Evolutionary conservation across 2,888 invertebrate genomes (phyloP), one percentile per base, ranked within the genome.

Genomic region (Brenthis daphne): DNA sequence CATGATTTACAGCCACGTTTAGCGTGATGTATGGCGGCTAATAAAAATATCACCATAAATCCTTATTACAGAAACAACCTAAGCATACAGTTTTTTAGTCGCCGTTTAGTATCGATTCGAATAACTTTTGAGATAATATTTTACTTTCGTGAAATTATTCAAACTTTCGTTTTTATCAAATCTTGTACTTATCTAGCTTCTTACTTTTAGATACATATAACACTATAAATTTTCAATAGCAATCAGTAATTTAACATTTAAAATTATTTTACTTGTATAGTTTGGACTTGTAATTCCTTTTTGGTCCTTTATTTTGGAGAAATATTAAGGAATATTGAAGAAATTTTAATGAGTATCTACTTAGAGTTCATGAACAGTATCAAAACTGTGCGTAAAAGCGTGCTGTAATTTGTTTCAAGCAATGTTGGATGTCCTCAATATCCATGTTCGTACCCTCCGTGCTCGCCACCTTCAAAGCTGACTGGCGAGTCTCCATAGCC

Each of bases 381-480:
- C 37, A 11, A 11, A 1, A 43, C 37, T 43, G 37, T 43, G 2
- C 37, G 37, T 43, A 11, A 43, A 11, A 11, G 11, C 11, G 37
- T 43, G 37, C 11, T 11, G 11, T 43, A 43, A 11, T 43, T 11
- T 16, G 51, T 53, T 53, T 16, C n/a, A 14, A 51, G 16, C 16
- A 20, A 16, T 53, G n/a, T 6, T 53, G 51, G n/a, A 8, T 57
- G 51, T 57, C 55, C 43, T 77, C 76, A 82, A 67, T 85, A 85
- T 70, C 81, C 84, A 16, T 87, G 85, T 4, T 82, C 83, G 14
- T 88, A 88, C 65, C 86, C 80, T 6, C 85, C 80, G 58, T 86
- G 86, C 68, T 89, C 89, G 1, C 87, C 85, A 1, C 88, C 90
- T 64, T 88, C 89, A 74, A 90, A 89, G 76, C 90, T 92, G 29